phyloP scores from a whole-genome alignment of 2,797 vertebrate genomes.

The Helicolenus hilgendorfi region DNA sequence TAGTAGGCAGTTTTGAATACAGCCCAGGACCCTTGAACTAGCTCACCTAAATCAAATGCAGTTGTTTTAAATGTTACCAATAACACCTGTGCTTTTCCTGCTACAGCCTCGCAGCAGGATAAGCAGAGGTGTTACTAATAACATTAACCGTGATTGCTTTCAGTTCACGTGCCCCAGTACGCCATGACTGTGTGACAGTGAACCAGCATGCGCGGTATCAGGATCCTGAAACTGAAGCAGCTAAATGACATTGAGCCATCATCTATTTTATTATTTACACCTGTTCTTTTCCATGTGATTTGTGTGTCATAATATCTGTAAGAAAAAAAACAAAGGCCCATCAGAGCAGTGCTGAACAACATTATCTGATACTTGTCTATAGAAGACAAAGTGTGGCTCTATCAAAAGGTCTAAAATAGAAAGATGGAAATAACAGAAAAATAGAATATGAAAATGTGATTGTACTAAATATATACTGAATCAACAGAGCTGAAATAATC shows the following conservation, averaged over 20 bases:
- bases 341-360: background rate
- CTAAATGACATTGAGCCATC: background rate
- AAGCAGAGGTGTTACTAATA: background rate
- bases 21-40: background rate
- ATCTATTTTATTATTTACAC: background rate
- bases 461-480: background rate
- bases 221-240: background rate
- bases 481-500: background rate
- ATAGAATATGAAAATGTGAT: background rate
- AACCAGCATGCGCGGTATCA: background rate
- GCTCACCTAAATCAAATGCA: accelerated
- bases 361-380: background rate
- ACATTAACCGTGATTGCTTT: background rate
- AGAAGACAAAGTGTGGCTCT: background rate
- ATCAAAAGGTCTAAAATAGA: background rate
- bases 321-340: background rate
- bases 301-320: background rate
- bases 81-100: background rate
- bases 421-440: background rate
- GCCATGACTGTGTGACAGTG: background rate
- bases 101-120: background rate
- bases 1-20: too few relatives aligned
- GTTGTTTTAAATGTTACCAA: background rate
- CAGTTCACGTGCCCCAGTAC: background rate
- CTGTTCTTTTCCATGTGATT: background rate